phyloP scores from a whole-genome alignment of 1,140 invertebrate genomes.

The Wiebesia pumilae region DNA sequence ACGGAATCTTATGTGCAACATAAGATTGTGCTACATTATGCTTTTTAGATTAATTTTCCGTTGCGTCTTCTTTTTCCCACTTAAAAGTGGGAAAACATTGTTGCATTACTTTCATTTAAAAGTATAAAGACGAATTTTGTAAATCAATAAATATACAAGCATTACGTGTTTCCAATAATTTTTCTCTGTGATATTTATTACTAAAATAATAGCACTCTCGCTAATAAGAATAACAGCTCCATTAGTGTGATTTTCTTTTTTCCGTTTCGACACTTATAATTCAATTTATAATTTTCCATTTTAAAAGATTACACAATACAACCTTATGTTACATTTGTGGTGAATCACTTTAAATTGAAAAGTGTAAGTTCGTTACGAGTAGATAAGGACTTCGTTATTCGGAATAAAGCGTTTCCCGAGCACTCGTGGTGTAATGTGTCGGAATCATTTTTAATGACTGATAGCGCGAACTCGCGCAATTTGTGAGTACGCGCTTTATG shows the following conservation, averaged over 20 bases:
- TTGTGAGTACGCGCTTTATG: conserved; percentile 13
- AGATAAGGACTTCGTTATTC: neutral
- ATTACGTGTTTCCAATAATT: neutral
- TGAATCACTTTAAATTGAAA: neutral
- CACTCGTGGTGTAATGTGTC: neutral
- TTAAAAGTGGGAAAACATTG: neutral
- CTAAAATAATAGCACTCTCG: neutral
- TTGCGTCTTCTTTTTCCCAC: neutral
- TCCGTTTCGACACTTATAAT: no score
- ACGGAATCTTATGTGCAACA: neutral
- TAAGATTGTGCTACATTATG: neutral
- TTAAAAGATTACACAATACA: neutral
- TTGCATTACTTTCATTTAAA: neutral
- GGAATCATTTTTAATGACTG: conserved; percentile 29
- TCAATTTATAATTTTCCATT: neutral
- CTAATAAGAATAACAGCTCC: neutral
- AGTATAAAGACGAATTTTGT: neutral
- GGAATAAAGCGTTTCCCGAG: conserved; percentile 12
- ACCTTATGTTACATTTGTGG: neutral
- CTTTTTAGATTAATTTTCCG: neutral
- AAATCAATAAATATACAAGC: neutral
- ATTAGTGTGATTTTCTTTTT: neutral
- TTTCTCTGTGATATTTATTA: neutral
- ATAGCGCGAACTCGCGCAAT: conserved; percentile 26
- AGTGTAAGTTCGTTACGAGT: neutral